Evolutionary conservation across 2,797 vertebrate species (phyloP).

Genomic region (Toxotes lorentzi): DNA sequence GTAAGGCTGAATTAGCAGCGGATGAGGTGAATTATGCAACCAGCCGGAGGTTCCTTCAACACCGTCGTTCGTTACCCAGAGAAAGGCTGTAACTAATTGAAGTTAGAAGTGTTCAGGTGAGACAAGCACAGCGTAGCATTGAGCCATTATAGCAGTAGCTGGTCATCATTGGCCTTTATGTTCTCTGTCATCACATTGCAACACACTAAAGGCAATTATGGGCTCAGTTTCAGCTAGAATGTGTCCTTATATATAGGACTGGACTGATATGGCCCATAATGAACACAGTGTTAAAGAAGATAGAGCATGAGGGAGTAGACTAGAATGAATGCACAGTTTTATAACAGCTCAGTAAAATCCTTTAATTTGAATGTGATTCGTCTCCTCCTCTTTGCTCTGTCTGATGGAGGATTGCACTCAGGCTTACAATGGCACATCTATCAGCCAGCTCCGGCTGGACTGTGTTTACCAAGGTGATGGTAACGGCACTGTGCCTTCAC

Average conservation of each 20-base stretch:
- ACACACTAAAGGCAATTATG: slow-evolving; percentile 40
- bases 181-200: slow-evolving; percentile 27
- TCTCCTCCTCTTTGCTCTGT: slow-evolving; percentile 25
- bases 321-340: slow-evolving; percentile 32
- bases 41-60: neutral
- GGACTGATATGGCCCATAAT: slow-evolving; percentile 41
- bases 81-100: neutral
- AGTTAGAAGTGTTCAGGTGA: slow-evolving; percentile 28
- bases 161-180: slow-evolving; percentile 30
- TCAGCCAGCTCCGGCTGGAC: slow-evolving; percentile 45
- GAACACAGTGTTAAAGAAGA: slow-evolving; percentile 29
- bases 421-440: slow-evolving; percentile 52
- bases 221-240: neutral
- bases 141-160: slow-evolving; percentile 8
- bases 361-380: slow-evolving; percentile 68
- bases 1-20: slow-evolving; percentile 14
- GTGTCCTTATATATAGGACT: slow-evolving; percentile 21
- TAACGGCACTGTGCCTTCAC: slow-evolving; percentile 43
- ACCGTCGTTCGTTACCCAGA: neutral
- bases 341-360: slow-evolving; percentile 59
- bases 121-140: neutral
- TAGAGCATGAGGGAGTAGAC: neutral
- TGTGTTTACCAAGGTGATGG: slow-evolving; percentile 54
- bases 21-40: neutral
- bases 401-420: slow-evolving; percentile 17